A percentile compares a stretch with the other conserved stretches of the same genome.
These are phyloP conservation scores for Beris morrisii DNA, from an alignment of 2,888 invertebrate genomes.

Conservation along the genomic window DNA sequence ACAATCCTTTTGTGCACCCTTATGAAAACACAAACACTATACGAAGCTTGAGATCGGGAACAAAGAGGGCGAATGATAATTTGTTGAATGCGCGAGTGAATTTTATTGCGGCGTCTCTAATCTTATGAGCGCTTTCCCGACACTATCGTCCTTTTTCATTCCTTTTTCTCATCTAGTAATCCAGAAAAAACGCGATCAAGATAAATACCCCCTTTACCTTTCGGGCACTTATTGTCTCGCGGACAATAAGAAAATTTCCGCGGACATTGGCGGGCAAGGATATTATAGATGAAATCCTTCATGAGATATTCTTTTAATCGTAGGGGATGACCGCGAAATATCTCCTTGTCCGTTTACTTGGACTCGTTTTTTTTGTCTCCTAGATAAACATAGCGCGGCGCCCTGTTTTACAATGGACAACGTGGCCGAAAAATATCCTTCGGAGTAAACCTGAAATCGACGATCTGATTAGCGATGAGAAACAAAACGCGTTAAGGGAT, in stretches of 20 bases:
- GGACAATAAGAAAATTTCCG: not conserved
- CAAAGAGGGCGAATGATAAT: conserved; percentile 7
- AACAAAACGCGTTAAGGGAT: conserved; percentile 28
- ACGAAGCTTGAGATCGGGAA: not conserved
- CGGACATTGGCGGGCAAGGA: conserved; percentile 20
- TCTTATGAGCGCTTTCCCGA: too few species aligned
- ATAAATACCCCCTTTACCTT: too few species aligned
- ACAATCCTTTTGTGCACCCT: conserved; percentile 13
- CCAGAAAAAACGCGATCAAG: conserved; percentile 14
- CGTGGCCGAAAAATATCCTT: not conserved
- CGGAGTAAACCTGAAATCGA: conserved; percentile 23
- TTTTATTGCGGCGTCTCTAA: conserved; percentile 12
- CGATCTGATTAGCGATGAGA: conserved; percentile 32
- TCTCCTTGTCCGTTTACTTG: conserved; percentile 11
- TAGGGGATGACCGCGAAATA: conserved; percentile 30
- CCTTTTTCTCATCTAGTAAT: not conserved
- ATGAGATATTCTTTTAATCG: conserved; percentile 25
- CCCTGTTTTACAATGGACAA: too few species aligned
- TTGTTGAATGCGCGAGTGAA: conserved; percentile 5
- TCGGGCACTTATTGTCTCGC: too few species aligned
- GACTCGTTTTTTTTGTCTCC: conserved; percentile 19
- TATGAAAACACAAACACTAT: not conserved
- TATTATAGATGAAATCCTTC: conserved; percentile 10
- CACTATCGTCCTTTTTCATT: not conserved
- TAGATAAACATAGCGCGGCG: too few species aligned